Evolutionary conservation across 2,797 vertebrate genomes (phyloP).

Genomic region (Pteropus rufus): DNA sequence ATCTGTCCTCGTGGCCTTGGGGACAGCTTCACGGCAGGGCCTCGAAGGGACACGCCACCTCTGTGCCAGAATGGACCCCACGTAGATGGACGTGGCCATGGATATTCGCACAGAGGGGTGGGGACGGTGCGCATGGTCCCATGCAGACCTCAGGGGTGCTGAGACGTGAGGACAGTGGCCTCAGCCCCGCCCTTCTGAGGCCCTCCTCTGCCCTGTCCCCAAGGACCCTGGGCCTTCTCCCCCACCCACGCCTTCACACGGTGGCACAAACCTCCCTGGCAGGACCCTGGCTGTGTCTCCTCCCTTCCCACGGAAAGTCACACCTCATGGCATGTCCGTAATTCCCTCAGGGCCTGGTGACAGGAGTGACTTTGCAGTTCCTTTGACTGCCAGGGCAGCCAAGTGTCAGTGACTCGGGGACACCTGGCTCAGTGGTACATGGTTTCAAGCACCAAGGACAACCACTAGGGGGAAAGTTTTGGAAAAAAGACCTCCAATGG

Average conservation of each 20-base stretch:
- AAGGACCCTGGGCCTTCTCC: not conserved
- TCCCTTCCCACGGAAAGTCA: not conserved
- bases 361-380: not conserved
- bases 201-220: not conserved
- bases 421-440: rapidly evolving
- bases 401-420: rapidly evolving
- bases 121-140: too few species aligned
- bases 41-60: too few species aligned
- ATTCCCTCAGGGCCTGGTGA: rapidly evolving
- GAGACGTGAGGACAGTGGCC: too few species aligned
- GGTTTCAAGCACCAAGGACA: not conserved
- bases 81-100: too few species aligned
- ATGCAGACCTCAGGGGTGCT: too few species aligned
- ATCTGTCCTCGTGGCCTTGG: not conserved
- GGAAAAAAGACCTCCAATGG: rapidly evolving
- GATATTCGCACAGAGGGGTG: too few species aligned
- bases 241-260: rapidly evolving
- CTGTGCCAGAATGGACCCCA: too few species aligned
- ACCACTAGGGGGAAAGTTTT: rapidly evolving
- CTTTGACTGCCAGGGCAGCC: rapidly evolving
- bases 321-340: rapidly evolving
- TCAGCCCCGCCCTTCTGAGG: too few species aligned
- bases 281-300: not conserved
- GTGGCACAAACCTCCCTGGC: not conserved
- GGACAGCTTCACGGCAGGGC: rapidly evolving